Evolutionary conservation across 2,888 invertebrate genomes (phyloP), one percentile per base, ranked within the genome.

Genomic region (Theretra japonica): DNA sequence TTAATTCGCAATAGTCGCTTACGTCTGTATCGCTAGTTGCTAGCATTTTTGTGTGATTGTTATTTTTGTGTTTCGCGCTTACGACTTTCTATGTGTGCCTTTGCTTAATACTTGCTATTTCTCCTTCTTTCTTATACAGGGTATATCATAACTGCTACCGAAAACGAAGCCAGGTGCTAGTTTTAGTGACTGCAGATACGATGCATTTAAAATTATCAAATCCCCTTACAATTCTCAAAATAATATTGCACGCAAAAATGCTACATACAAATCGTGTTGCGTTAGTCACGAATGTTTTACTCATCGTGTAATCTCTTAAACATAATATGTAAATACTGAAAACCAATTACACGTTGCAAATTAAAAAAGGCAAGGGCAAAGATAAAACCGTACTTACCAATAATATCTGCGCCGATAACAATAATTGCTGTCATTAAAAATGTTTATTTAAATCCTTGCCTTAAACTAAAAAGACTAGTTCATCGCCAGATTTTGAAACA

Each of bases 321-420:
- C 58, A 21, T 56, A 56, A n/a, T 19, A 53, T 23, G 62, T 56
- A 57, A 53, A 21, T 53, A 30, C 3, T 30, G 50, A 56, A 62
- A 60, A 71, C 25, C 41, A 65, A 41, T 56, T 56, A 28, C 57
- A 59, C 15, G 59, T 69, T 33, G 60, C 60, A 73, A 60, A 59
- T 60, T 50, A 23, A 70, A 70, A 72, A 53, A 68, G 23, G 72
- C 74, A 75, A 77, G 68, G 69, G 50, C 73, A 68, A 68, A 74
- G 77, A 78, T 77, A 80, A 82, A 4, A 59, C 58, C 72, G 21
- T 53, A 68, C 59, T 72, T 65, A 72, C 73, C 59, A 62, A 41
- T 72, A 72, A 73, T 73, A 70, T 74, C 69, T 71, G 59, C 72
- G 77, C 79, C 74, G 84, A 85, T 87, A 86, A 82, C 73, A 72